These are phyloP conservation scores for Alectura lathami DNA, from an alignment of 2,113 vertebrate species.

Conservation along the genomic window DNA sequence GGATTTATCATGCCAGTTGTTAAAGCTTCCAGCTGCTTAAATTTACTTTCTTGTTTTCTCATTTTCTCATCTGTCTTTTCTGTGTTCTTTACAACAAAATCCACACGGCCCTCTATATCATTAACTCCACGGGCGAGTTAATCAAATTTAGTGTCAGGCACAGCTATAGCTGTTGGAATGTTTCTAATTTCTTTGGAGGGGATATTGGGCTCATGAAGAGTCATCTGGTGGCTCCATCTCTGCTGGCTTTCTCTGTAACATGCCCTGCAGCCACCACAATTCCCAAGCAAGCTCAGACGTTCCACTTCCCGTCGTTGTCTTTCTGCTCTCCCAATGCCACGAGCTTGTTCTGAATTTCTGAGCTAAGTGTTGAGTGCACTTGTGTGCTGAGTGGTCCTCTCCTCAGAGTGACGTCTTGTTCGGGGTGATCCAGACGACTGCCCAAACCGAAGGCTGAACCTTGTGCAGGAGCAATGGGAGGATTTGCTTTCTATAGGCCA, in stretches of 20 bases:
- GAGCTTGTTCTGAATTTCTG: not conserved
- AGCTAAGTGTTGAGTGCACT: not conserved
- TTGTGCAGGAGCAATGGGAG: not conserved
- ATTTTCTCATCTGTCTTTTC: slow-evolving; percentile 76
- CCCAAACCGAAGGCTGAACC: not conserved
- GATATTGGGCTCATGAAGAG: slow-evolving; percentile 1
- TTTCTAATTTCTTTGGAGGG: slow-evolving; percentile 58
- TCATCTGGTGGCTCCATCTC: not conserved
- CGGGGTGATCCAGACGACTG: not conserved
- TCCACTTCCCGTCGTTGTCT: not conserved
- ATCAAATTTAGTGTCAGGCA: slow-evolving; percentile 72
- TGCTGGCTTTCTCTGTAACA: not conserved
- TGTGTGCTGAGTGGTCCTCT: not conserved
- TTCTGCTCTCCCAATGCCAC: not conserved
- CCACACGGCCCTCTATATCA: slow-evolving; percentile 74
- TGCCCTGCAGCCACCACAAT: not conserved
- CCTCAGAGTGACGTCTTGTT: rapidly evolving
- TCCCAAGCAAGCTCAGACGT: not conserved
- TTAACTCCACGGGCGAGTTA: slow-evolving; percentile 72
- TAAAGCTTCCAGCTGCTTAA: slow-evolving; percentile 75
- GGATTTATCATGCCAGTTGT: slow-evolving; percentile 76
- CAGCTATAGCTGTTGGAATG: slow-evolving; percentile 60
- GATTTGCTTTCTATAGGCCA: not conserved
- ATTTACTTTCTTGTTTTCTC: slow-evolving; percentile 77
- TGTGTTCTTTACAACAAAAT: slow-evolving; percentile 77